phyloP scores from a whole-genome alignment of 1,140 invertebrate species.

The Gonioctena quinquepunctata region DNA sequence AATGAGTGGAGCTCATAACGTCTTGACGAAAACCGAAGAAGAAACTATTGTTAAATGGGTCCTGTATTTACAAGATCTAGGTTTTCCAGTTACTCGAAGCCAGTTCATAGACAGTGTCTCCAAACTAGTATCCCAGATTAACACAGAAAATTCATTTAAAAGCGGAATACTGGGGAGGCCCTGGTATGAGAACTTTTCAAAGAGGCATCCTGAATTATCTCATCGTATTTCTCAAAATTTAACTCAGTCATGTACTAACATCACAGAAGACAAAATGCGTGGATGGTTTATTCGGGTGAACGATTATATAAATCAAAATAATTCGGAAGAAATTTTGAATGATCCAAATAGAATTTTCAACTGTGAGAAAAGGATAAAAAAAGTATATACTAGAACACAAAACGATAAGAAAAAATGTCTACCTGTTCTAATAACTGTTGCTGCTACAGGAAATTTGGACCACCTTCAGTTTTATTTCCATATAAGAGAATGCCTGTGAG shows the following conservation, averaged over 20 bases:
- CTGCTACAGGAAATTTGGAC: neutral
- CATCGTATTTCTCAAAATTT: neutral
- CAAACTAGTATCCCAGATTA: neutral
- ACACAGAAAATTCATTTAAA: neutral
- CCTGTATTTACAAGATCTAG: neutral
- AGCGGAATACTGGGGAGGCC: neutral
- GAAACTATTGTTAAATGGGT: neutral
- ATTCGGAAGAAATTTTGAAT: neutral
- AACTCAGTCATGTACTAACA: neutral
- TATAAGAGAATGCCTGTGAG: slow-evolving; percentile 5
- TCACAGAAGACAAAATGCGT: neutral
- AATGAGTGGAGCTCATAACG: neutral
- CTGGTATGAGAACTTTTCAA: neutral
- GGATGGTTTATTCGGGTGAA: neutral
- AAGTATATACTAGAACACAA: neutral
- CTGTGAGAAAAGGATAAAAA: slow-evolving; percentile 8
- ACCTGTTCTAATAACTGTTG: neutral
- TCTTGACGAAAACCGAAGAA: neutral
- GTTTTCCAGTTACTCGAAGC: neutral
- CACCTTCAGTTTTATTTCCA: slow-evolving; percentile 1
- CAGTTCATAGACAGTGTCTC: neutral
- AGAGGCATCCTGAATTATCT: neutral
- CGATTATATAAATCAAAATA: neutral
- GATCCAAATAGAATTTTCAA: neutral
- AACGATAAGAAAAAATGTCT: slow-evolving; percentile 2